Conservation (phyloP, 2,113 vertebrate genomes). For the Dipodomys spectabilis region DNA sequence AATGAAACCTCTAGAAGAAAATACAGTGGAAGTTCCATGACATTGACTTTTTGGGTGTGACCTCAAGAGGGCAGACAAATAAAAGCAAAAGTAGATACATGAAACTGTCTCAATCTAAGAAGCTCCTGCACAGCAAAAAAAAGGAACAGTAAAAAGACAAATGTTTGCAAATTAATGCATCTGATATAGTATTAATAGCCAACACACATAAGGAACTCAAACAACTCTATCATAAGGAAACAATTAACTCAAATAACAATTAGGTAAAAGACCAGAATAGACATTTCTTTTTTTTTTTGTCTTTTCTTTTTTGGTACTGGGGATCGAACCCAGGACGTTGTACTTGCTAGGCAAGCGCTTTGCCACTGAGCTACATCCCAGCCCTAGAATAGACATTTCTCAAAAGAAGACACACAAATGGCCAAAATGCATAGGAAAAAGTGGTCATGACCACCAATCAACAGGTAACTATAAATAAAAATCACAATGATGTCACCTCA, state of each 20-base stretch:
- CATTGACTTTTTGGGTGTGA: not conserved
- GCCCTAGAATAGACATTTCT: not conserved
- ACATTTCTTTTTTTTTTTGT: not conserved
- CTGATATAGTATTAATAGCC: not conserved
- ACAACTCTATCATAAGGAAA: not conserved
- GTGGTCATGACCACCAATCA: not conserved
- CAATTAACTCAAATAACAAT: not conserved
- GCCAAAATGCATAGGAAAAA: not conserved
- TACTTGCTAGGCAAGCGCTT: no score
- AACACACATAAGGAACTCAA: not conserved
- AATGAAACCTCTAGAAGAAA: not conserved
- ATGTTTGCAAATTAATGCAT: not conserved
- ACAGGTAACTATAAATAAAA: not conserved
- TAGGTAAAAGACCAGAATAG: not conserved
- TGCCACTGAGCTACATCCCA: no score
- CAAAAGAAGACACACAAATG: not conserved
- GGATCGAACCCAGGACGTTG: no score
- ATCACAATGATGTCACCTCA: not conserved
- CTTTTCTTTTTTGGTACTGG: no score
- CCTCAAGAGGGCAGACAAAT: not conserved
- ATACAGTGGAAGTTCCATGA: not conserved
- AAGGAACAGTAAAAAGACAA: not conserved
- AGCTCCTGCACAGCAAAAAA: not conserved
- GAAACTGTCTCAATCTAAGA: not conserved
- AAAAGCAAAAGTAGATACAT: not conserved